Evolutionary conservation across 2,888 invertebrate species (phyloP), one percentile per base, ranked within the genome.

Genomic region (Candidula unifasciata): DNA sequence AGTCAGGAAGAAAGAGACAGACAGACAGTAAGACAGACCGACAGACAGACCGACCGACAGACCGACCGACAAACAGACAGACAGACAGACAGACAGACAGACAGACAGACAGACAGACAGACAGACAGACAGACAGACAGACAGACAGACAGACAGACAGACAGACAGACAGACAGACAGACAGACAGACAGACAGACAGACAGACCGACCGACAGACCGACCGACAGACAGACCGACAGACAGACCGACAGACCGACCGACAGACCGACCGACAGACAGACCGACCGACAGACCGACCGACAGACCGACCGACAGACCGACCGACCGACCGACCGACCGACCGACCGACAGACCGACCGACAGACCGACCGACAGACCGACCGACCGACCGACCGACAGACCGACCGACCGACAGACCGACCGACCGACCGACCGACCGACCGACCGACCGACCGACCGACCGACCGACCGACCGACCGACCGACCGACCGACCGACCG

Each of bases 41-140:
- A 71, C 71, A 71, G 57, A 81, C 52, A 71, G 57, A 81, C 71
- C 71, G 73, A 82, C 13, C 21, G 13, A 57, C 44, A 82, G 52
- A 82, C 52, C 54, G 30, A 74, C 52, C 54, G 52, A 73, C 52
- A 82, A 30, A 74, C 35, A 33, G 60, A 60, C 60, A 60, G 18
- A 18, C 60, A 24, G 60, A 60, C n/a, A 60, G 60, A 60, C 60
- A n/a, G n/a, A n/a, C 60, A 60, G 24, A 60, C 60, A 24, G n/a
- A 60, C 60, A 24, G n/a, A 1, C 60, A 60, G 24, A 3, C 24
- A n/a, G 60, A 3, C 60, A 60, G 21, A 1, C 60, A 24, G 60
- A 3, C n/a, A 60, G 60, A 3, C 24, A n/a, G n/a, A 21, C 60
- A 60, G 44, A 13, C 44, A 44, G 44, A 13, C 44, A 44, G 44